phyloP scores from a whole-genome alignment of 2,888 invertebrate genomes.

The Andrena bucephala region DNA sequence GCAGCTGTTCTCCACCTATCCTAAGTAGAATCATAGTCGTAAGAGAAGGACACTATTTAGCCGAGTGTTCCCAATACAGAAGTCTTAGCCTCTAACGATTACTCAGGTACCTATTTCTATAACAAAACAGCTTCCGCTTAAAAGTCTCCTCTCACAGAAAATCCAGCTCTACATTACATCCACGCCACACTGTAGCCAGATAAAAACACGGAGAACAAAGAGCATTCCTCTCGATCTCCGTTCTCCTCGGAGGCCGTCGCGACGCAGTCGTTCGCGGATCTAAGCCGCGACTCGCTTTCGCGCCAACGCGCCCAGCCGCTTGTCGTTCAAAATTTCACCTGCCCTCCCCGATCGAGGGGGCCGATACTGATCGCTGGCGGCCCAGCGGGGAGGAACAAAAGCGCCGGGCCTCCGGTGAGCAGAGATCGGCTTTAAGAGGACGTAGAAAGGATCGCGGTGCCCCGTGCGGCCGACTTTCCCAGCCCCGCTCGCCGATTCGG shows the following conservation, averaged over 20 bases:
- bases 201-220: constrained; percentile 16
- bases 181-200: no score
- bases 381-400: constrained; percentile 44
- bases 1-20: no score
- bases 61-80: no score
- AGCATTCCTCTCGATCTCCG: constrained; percentile 17
- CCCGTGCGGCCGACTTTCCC: constrained; percentile 51
- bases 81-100: no score
- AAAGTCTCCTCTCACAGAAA: no score
- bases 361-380: constrained; percentile 20
- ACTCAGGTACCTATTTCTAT: no score
- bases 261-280: constrained; percentile 6
- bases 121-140: no score
- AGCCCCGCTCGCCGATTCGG: constrained; percentile 34
- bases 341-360: neutral
- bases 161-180: no score
- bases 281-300: constrained; percentile 21
- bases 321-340: neutral
- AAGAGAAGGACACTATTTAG: no score
- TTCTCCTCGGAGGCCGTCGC: neutral
- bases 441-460: constrained; percentile 51
- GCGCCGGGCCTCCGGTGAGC: constrained; percentile 17
- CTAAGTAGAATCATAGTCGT: no score
- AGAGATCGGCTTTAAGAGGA: constrained; percentile 30
- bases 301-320: neutral